Evolutionary conservation across 2,888 invertebrate species (phyloP), one percentile per base, ranked within the genome.

Genomic region (Eupithecia vulgata): DNA sequence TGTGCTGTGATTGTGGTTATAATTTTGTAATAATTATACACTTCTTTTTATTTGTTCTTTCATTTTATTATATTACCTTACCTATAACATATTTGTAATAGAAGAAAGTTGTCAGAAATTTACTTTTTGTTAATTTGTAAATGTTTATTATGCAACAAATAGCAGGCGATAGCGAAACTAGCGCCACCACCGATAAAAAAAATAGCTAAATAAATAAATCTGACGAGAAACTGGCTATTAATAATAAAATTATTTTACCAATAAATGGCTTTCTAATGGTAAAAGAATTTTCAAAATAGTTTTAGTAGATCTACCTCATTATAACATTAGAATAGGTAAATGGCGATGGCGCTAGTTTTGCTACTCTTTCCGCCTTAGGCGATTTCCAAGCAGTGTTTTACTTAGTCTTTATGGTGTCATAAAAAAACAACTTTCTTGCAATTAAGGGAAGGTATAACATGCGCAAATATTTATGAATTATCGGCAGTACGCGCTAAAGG

Each of bases 1-100:
- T 65, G 42, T 64, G 35, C 34, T 64, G 64, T 37, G 61, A 61
- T 67, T 70, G 21, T 65, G 48, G 59, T 62, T 35, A 25, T 37
- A 57, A 59, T 48, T 71, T 69, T 62, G 7, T 34, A 52, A 52
- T 64, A 15, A 64, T 30, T 61, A 61, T 34, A 57, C 21, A 57
- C 13, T 13, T 57, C 12, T 25, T 57, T 57, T 25, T 13, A 57
- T 52, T 52, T 21, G 21, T 52, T 52, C 48, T 52, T 52, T 52
- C 52, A 52, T 52, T 52, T 21, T 1, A 57, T 57, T 25, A n/a
- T 10, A 52, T 10, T 21, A 52, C 21, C 57, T 7, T 10, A n/a
- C n/a, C n/a, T n/a, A n/a, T 48, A 52, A 4, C 21, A 21, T 21
- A 52, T 21, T 52, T 21, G 17, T 6, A 2, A 52, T 21, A 52